phyloP scores from a whole-genome alignment of 2,888 invertebrate species.

The Cepaea hortensis region DNA sequence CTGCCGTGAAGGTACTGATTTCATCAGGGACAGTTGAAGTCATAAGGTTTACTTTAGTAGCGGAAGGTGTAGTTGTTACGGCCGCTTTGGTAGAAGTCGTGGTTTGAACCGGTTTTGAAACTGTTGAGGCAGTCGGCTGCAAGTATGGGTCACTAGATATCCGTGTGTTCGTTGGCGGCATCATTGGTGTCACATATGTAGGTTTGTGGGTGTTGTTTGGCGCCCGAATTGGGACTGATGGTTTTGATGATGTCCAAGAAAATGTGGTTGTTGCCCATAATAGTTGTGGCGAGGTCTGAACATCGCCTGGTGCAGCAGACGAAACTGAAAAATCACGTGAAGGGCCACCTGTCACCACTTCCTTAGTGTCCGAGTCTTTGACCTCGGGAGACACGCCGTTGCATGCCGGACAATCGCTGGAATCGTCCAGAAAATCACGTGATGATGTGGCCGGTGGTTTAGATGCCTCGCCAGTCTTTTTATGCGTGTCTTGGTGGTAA shows the following conservation, averaged over 20 bases:
- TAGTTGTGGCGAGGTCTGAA: background rate
- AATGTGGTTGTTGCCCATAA: background rate
- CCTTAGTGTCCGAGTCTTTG: background rate
- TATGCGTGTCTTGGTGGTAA: background rate
- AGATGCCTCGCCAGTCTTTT: background rate
- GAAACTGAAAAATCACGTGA: background rate
- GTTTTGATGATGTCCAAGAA: background rate
- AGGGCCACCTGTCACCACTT: too few relatives aligned
- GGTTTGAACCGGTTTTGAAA: background rate
- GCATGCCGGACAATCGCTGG: background rate
- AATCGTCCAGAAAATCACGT: too few relatives aligned
- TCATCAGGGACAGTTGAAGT: too few relatives aligned
- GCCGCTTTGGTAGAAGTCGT: background rate
- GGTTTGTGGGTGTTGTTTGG: background rate
- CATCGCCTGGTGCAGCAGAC: background rate
- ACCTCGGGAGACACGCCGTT: background rate
- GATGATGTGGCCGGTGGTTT: background rate
- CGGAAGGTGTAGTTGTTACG: background rate
- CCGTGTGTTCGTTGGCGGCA: background rate
- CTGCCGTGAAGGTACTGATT: too few relatives aligned
- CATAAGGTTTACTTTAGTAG: too few relatives aligned
- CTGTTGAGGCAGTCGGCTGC: background rate
- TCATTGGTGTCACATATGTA: background rate
- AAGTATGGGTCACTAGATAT: background rate
- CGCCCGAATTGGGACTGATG: background rate